These are phyloP conservation scores for Synanceia verrucosa DNA, from an alignment of 2,797 vertebrate genomes.

Conservation along the genomic window DNA sequence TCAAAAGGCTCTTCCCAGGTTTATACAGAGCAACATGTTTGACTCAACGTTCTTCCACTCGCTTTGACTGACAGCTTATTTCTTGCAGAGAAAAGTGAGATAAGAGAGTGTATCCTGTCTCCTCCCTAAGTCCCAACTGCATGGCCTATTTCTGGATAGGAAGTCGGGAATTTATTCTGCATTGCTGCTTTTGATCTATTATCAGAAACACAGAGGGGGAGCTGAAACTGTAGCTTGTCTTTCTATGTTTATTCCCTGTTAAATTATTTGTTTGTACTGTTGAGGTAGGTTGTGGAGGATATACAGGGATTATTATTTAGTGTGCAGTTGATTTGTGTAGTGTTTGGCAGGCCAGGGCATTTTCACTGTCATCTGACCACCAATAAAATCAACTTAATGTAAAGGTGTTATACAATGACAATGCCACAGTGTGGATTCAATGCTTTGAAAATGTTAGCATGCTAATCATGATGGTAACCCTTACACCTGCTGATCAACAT, in stretches of 20 bases:
- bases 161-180: slow-evolving; percentile 30
- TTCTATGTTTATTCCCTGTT: slow-evolving; percentile 1
- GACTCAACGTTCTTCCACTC: slow-evolving; percentile 27
- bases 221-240: slow-evolving; percentile 7
- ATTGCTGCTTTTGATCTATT: slow-evolving; percentile 36
- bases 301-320: neutral
- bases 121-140: slow-evolving; percentile 24
- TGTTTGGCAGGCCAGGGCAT: neutral
- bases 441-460: too few relatives aligned
- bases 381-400: neutral
- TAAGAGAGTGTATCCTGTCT: neutral
- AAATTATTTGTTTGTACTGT: slow-evolving; percentile 1
- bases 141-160: slow-evolving; percentile 43
- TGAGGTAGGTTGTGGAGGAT: neutral
- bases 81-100: neutral
- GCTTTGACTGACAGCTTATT: slow-evolving; percentile 51
- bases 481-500: too few relatives aligned
- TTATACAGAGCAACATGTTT: slow-evolving; percentile 25
- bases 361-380: neutral
- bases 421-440: too few relatives aligned
- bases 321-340: slow-evolving; percentile 4
- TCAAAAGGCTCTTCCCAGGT: slow-evolving; percentile 28
- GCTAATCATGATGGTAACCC: too few relatives aligned
- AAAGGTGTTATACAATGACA: neutral
- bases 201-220: slow-evolving; percentile 28